These are phyloP conservation scores for Microctonus aethiopoides DNA, from an alignment of 2,888 invertebrate genomes.

Conservation along the genomic window DNA sequence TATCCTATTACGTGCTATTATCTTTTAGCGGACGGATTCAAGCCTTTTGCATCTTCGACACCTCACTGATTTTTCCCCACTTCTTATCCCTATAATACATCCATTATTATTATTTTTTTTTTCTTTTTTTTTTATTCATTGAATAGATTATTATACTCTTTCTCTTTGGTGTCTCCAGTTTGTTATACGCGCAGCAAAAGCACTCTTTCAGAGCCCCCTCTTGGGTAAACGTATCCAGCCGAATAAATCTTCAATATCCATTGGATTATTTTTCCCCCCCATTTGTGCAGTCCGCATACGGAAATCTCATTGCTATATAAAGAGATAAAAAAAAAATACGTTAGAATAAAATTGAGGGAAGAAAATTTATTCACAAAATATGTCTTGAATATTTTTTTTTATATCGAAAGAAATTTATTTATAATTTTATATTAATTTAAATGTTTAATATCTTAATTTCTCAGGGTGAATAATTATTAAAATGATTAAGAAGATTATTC, in stretches of 20 bases:
- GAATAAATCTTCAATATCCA: slow-evolving; percentile 23
- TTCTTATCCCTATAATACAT: not conserved
- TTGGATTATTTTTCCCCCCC: not conserved
- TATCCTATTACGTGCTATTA: slow-evolving; percentile 64
- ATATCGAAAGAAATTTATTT: not conserved
- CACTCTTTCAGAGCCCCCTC: not conserved
- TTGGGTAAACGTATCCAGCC: slow-evolving; percentile 6
- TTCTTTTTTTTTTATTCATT: not conserved
- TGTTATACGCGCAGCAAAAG: not conserved
- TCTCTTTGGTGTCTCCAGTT: not conserved
- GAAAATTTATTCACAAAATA: not conserved
- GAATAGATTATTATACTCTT: not conserved
- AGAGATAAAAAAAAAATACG: not conserved
- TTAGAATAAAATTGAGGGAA: not conserved
- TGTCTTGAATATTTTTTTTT: not conserved
- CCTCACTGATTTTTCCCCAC: not conserved
- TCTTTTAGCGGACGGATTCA: slow-evolving; percentile 46
- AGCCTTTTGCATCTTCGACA: slow-evolving; percentile 33
- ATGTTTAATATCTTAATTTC: no score
- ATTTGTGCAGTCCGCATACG: not conserved
- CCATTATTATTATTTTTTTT: slow-evolving; percentile 3
- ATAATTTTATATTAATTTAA: no score
- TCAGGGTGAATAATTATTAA: no score
- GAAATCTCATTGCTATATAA: not conserved
- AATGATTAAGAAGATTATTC: no score